These are phyloP conservation scores for Troides oblongomaculatus DNA, from an alignment of 2,888 invertebrate genomes.

Conservation along the genomic window DNA sequence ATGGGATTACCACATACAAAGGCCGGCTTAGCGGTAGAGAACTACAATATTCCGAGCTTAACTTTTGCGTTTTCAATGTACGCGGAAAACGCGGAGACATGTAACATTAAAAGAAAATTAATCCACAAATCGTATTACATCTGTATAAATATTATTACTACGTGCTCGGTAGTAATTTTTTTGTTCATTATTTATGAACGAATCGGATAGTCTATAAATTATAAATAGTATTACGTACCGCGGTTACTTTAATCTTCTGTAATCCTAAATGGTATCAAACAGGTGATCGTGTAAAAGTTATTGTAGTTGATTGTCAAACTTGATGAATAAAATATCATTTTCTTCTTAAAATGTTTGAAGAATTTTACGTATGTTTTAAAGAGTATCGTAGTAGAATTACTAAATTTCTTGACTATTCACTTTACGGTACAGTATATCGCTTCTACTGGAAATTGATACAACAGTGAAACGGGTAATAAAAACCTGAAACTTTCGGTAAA, in stretches of 20 bases:
- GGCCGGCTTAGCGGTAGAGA: slow-evolving; percentile 56
- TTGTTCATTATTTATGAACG: slow-evolving; percentile 20
- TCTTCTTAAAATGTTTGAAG: too few species aligned
- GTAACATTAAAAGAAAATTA: slow-evolving; percentile 6
- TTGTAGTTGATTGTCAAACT: slow-evolving; percentile 47
- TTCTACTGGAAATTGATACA: background rate
- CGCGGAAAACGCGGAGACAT: slow-evolving; percentile 25
- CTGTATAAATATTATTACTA: slow-evolving; percentile 11
- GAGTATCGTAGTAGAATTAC: background rate
- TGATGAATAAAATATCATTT: background rate
- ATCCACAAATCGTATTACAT: slow-evolving; percentile 10
- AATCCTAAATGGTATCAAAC: slow-evolving; percentile 74
- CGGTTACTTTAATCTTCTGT: slow-evolving; percentile 52
- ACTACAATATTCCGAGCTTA: slow-evolving; percentile 66
- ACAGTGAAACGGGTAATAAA: too few species aligned
- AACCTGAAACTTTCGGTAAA: too few species aligned
- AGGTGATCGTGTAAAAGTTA: slow-evolving; percentile 65
- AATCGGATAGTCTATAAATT: slow-evolving; percentile 9
- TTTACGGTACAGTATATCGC: background rate
- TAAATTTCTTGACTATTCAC: too few species aligned
- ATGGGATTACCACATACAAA: slow-evolving; percentile 65
- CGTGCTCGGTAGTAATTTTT: slow-evolving; percentile 2
- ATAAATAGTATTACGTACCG: slow-evolving; percentile 15
- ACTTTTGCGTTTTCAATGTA: slow-evolving; percentile 46
- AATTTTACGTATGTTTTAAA: too few species aligned